Base-by-base conservation (phyloP, 2,888 invertebrate genomes). In the Lepidochrysops patricia region DNA sequence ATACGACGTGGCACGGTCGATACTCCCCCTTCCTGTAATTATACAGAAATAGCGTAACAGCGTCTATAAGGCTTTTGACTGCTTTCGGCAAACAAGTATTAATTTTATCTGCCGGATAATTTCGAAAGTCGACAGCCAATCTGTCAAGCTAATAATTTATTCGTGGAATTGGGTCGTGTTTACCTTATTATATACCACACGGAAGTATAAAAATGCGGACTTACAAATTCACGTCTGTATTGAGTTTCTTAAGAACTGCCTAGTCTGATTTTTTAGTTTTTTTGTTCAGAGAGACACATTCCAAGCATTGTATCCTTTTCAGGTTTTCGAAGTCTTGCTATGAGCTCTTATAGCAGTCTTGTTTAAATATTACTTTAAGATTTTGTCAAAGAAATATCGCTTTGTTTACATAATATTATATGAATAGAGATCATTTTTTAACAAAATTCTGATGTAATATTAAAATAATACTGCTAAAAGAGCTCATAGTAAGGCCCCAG, bases 11-110 rank as follows among this genome's bases (percentile, higher is more conserved):
- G 6, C 27, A 6, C 52, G 27, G 52, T 52, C 52, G 52, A 52
- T 52, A 52, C 52, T 26, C 27, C 13, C 52, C 52, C 27, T 27
- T 27, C 27, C 27, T 27, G 15, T 52, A 52, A 52, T 52, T 52
- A 52, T 27, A 52, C 50, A 26, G 43, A 9, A 43, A 43, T 43
- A 19, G 19, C 23, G 43, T 43, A 19, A 43, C 43, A 43, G 13
- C 43, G 43, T 4, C 43, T 23, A 43, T 12, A 43, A 43, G 43
- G 19, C 43, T 43, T 43, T 43, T 19, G 43, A 19, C 43, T 19
- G 19, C 43, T 43, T 43, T 43, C 43, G 43, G 13, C 43, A 43
- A 43, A 43, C 43, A 23, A 43, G 43, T 9, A 19, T 43, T 43
- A 2, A 43, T 43, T 43, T 43, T 43, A 43, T 43, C 43, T 43